phyloP scores from a whole-genome alignment of 2,888 invertebrate genomes.

The Colletes collaris region DNA sequence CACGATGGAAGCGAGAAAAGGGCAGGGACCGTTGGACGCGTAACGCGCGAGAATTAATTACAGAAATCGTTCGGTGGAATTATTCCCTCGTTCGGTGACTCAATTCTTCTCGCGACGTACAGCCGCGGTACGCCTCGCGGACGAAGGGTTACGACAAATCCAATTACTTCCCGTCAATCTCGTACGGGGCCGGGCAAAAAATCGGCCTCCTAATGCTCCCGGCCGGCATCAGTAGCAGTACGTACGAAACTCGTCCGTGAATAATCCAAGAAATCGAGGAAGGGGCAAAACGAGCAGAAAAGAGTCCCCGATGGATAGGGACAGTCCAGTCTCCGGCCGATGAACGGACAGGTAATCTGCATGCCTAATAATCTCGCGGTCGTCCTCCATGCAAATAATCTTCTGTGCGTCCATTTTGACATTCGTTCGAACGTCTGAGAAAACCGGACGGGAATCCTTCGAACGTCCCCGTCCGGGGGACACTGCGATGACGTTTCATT shows the following conservation, averaged over 20 bases:
- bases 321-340: conserved; percentile 66
- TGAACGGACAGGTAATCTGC: conserved; percentile 74
- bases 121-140: not conserved
- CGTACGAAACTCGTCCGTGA: conserved; percentile 22
- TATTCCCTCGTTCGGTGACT: too few relatives aligned
- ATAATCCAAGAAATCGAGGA: conserved; percentile 28
- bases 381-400: conserved; percentile 45
- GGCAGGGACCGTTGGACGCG: too few relatives aligned
- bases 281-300: conserved; percentile 20
- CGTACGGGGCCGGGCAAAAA: not conserved
- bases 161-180: conserved; percentile 28
- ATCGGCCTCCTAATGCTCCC: conserved; percentile 17
- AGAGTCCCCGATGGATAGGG: conserved; percentile 34
- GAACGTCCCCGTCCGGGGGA: not conserved
- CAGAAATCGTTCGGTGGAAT: too few relatives aligned
- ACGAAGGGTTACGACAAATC: conserved; percentile 12
- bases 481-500: not conserved
- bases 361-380: conserved; percentile 72
- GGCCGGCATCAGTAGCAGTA: conserved; percentile 19
- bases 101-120: not conserved
- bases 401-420: conserved; percentile 28
- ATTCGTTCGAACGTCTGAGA: conserved; percentile 17
- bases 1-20: too few relatives aligned
- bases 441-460: not conserved
- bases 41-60: too few relatives aligned